Evolutionary conservation across 2,797 vertebrate species (phyloP).

Genomic region (Sibirionetta formosa): DNA sequence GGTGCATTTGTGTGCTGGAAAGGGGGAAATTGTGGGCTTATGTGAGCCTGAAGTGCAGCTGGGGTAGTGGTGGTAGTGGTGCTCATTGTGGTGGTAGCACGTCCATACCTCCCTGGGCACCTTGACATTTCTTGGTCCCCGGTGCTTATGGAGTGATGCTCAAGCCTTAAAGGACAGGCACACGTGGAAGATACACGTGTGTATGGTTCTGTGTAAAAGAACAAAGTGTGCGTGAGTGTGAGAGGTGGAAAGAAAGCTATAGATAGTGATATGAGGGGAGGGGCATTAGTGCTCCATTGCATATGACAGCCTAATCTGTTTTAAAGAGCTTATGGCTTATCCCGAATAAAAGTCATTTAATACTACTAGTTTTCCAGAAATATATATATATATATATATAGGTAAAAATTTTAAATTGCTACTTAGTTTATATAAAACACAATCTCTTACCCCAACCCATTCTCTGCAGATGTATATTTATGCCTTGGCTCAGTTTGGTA

Average conservation of each 20-base stretch:
- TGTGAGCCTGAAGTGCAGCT: rapidly evolving
- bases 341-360: neutral
- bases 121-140: neutral
- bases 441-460: rapidly evolving
- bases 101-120: neutral
- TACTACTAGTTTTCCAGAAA: neutral
- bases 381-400: too few species aligned
- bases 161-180: neutral
- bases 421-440: neutral
- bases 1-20: neutral
- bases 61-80: too few species aligned
- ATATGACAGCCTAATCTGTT: neutral
- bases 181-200: rapidly evolving
- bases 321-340: neutral
- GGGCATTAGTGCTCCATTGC: neutral
- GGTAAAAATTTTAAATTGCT: neutral
- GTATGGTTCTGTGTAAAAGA: neutral
- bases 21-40: rapidly evolving
- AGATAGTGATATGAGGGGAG: neutral
- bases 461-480: neutral
- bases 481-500: neutral
- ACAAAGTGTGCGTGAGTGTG: neutral
- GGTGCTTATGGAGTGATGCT: too few species aligned
- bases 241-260: neutral
- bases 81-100: neutral